Evolutionary conservation across 2,113 vertebrate genomes (phyloP).

Genomic region (Gobiocypris rarus): DNA sequence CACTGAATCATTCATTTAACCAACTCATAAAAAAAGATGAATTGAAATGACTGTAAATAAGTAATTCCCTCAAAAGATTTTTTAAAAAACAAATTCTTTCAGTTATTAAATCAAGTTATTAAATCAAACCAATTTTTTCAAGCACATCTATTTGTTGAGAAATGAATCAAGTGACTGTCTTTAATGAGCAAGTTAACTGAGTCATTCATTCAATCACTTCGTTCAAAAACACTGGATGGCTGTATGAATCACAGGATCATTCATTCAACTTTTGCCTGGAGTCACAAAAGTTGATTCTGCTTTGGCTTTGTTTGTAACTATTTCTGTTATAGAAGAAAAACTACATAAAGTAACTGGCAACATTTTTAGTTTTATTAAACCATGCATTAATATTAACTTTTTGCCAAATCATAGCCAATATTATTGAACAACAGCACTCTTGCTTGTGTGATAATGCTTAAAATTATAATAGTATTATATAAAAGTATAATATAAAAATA

Average conservation of each 20-base stretch:
- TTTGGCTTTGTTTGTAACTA: neutral
- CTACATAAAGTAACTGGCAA: neutral
- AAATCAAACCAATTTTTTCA: no score
- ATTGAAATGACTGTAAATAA: neutral
- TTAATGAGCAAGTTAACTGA: no score
- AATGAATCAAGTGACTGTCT: no score
- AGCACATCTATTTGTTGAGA: no score
- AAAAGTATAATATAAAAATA: neutral
- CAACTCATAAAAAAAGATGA: neutral
- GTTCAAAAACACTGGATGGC: no score
- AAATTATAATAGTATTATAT: neutral
- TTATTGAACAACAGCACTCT: neutral
- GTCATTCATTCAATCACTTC: no score
- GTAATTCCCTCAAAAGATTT: no score
- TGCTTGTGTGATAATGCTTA: neutral
- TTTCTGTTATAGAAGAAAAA: neutral
- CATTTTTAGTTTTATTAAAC: neutral
- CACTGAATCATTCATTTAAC: no score
- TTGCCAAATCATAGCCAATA: neutral
- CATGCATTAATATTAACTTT: neutral
- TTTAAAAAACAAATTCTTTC: no score
- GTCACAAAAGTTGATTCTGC: neutral
- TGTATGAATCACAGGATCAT: neutral
- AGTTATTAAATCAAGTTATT: no score
- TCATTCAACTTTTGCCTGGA: no score